Base-by-base conservation (phyloP, 2,888 invertebrate species). In the Catocala nupta region DNA sequence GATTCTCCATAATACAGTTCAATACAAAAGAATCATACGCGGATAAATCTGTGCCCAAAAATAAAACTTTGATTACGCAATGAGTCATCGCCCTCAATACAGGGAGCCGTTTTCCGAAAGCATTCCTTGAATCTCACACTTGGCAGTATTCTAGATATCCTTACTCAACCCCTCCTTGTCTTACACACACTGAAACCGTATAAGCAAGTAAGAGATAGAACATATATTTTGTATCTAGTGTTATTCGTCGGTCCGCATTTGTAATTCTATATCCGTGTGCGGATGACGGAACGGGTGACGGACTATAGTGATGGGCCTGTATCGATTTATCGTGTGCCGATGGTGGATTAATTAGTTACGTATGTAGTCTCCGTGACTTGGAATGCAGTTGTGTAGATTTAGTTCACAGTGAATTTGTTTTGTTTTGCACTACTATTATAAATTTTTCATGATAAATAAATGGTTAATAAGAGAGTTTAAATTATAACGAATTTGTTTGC, bases 231-330 rank as follows among this genome's bases (percentile, higher is more conserved):
- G 71, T 77, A 80, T 77, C 74, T 77, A 76, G 76, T 79, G 73
- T 64, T 74, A 70, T 74, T 73, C 71, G 82, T 76, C 80, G 80
- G 75, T 82, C 67, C 78, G 78, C 80, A 85, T 88, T 89, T 86
- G 91, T 86, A 90, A 91, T 85, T 77, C 76, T 88, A 91, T 91
- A 91, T 80, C 80, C 91, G 90, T 91, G 90, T 84, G 83, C n/a
- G n/a, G n/a, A n/a, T n/a, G n/a, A n/a, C n/a, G n/a, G n/a, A n/a
- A n/a, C 81, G 82, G 79, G 73, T 84, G 83, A 80, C 68, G 73
- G 65, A 63, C 70, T 71, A 59, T 80, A 85, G 86, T 74, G 87
- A 71, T 72, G 84, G 63, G 47, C 34, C 47, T 63, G 47, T 70
- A 70, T 75, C 72, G 73, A 73, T 77, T 62, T 73, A 73, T 76